Conservation (phyloP, 2,797 vertebrate species). For the Enteromius treurensis region DNA sequence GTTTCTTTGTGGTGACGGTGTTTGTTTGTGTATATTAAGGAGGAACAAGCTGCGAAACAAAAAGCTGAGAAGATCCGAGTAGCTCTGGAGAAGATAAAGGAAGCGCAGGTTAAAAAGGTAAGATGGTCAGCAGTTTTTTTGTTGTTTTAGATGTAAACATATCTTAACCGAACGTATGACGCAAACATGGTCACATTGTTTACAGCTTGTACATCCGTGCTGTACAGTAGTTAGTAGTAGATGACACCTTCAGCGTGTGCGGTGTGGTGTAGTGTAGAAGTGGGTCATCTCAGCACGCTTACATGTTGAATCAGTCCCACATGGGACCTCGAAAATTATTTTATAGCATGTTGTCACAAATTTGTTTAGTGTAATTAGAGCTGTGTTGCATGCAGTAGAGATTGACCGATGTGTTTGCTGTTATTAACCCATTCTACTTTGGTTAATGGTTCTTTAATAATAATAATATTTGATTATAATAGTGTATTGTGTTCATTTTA, state of each 20-base stretch:
- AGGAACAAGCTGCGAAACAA: constrained; percentile 88
- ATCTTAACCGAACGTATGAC: background rate
- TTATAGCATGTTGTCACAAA: constrained; percentile 20
- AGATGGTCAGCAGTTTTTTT: constrained; percentile 40
- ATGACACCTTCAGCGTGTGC: background rate
- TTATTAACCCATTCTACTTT: background rate
- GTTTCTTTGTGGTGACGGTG: constrained; percentile 21
- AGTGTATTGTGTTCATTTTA: background rate
- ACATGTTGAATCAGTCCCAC: constrained; percentile 30
- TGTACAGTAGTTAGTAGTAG: background rate
- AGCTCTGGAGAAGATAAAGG: constrained; percentile 90
- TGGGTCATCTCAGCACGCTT: constrained; percentile 49
- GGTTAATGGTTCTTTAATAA: background rate
- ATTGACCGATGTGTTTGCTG: background rate
- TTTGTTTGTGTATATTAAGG: constrained; percentile 69
- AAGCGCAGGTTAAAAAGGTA: constrained; percentile 91
- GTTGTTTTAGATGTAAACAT: background rate
- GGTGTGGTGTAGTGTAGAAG: constrained; percentile 37
- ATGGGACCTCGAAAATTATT: constrained; percentile 52
- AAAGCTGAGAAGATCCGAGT: constrained; percentile 90
- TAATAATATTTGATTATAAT: background rate
- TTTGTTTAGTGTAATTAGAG: background rate
- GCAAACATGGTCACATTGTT: background rate
- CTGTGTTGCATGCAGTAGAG: background rate
- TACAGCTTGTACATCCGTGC: background rate